These are phyloP conservation scores for Leptosomus discolor DNA, from an alignment of 2,113 vertebrate species.

Conservation along the genomic window DNA sequence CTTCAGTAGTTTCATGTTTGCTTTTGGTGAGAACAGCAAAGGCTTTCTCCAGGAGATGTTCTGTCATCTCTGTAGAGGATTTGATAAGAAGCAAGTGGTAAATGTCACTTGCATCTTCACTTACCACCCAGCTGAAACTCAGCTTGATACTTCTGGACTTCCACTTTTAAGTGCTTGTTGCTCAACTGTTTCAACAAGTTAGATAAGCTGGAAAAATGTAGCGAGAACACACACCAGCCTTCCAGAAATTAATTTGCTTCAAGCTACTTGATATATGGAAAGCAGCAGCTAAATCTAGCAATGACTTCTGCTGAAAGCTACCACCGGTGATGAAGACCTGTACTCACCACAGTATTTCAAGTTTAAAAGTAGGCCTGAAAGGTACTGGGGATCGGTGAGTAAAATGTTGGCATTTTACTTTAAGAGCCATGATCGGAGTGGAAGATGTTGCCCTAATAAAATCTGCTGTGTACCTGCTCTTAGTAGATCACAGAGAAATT, in stretches of 20 bases:
- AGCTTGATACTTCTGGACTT: background rate
- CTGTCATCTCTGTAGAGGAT: background rate
- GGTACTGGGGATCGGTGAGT: background rate
- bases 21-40: background rate
- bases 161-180: background rate
- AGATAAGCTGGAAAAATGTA: conserved; percentile 8
- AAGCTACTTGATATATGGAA: background rate
- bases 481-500: conserved; percentile 35
- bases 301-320: background rate
- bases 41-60: background rate
- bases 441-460: conserved; percentile 37
- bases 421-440: background rate
- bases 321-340: background rate
- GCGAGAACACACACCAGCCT: background rate
- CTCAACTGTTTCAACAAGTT: background rate
- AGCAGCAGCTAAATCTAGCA: background rate
- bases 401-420: conserved; percentile 19
- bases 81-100: background rate
- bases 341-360: background rate
- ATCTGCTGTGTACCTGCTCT: conserved; percentile 10
- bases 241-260: background rate
- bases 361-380: conserved; percentile 30
- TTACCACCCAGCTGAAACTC: background rate
- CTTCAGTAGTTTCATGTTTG: background rate
- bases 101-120: background rate